Conservation (phyloP, 2,797 vertebrate species). For the Tenualosa thibaudeaui region DNA sequence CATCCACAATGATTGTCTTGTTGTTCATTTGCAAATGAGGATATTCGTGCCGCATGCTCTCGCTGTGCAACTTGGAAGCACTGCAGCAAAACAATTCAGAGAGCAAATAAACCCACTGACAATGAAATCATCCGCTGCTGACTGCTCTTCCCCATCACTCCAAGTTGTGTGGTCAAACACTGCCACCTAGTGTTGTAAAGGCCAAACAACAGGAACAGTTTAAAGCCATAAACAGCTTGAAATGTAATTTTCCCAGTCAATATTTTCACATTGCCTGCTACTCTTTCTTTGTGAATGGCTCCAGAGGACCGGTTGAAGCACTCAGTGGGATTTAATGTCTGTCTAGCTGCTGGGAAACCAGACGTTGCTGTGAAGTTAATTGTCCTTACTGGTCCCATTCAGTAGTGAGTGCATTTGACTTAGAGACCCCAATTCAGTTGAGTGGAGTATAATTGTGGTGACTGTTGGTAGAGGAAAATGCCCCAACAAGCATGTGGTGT, state of each 20-base stretch:
- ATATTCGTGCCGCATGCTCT: neutral
- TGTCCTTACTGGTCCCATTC: neutral
- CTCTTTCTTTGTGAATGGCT: neutral
- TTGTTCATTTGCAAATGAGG: conserved; percentile 11
- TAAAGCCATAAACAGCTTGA: neutral
- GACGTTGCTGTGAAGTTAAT: neutral
- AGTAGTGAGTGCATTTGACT: neutral
- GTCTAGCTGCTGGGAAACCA: neutral
- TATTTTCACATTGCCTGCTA: neutral
- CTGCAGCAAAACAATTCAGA: conserved; percentile 5
- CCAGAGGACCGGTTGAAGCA: neutral
- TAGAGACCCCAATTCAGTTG: neutral
- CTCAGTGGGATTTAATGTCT: neutral
- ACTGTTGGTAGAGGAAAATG: neutral
- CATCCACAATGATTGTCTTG: neutral
- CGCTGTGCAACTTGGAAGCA: neutral
- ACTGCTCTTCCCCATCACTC: neutral
- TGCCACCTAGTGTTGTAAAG: neutral
- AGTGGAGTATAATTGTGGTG: conserved; percentile 18
- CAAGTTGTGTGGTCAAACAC: neutral
- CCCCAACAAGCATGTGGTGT: neutral
- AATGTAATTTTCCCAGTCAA: conserved; percentile 7
- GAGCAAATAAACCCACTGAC: neutral
- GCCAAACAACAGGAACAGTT: neutral
- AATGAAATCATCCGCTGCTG: neutral